Evolutionary conservation across 2,797 vertebrate species (phyloP), one percentile per base, ranked within the genome.

Genomic region (Ctenosaura bakeri): DNA sequence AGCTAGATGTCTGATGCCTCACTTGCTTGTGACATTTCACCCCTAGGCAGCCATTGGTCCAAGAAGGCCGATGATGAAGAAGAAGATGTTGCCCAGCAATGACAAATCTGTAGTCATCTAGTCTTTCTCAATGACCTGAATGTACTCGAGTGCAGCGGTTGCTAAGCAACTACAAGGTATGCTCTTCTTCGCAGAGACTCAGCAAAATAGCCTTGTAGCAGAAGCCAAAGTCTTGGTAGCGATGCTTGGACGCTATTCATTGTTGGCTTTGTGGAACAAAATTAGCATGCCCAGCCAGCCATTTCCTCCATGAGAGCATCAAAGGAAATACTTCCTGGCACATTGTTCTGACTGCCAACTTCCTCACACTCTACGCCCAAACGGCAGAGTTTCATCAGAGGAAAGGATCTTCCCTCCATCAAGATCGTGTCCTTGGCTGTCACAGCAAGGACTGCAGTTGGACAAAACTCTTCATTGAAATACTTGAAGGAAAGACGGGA

Each of bases 391-490:
- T 92, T 93, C 85, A 85, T 64, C 62, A 64, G 77, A 95, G 79
- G 64, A 22, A 89, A 74, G 89, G 95, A 88, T 93, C 90, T 95
- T 90, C 91, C 90, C 94, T 95, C 94, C 0, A 32, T 95, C 94
- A 95, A 87, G 0, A 62, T 22, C 59, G 6, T 92, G 94, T 93
- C 95, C 93, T 95, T 94, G 92, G 94, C 94, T 96, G 94, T 95
- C 93, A 94, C 79, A 82, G 93, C 64, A 89, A 87, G 85, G 92
- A 92, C 74, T 46, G 12, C 32, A 32, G n/a, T 32, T 18, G 18
- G 0, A 78, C 42, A 69, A 92, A 81, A 46, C 12, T 0, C 88
- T 87, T 89, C 59, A 0, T 1, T 88, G 85, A 66, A 83, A 8
- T 77, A 20, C 0, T 16, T 22, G 1, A 69, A 90, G 90, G 84